Evolutionary conservation across 2,888 invertebrate genomes (phyloP).

Genomic region (Dioctria linearis): DNA sequence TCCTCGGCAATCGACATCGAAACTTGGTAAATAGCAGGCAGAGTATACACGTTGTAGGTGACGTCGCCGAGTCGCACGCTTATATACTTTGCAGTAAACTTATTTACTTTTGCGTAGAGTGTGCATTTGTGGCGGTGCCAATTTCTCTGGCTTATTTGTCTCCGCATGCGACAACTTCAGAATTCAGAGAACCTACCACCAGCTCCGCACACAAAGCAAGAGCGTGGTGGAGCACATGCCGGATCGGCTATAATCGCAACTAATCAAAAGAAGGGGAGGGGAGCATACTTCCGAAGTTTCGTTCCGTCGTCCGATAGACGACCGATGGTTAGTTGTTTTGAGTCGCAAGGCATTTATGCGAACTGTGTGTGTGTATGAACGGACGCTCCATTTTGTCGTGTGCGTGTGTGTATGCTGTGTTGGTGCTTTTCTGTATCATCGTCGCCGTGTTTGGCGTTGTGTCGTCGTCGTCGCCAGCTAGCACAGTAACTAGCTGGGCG

Average conservation of each 20-base stretch:
- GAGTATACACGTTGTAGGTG: background rate
- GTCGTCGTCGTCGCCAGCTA: conserved; percentile 8
- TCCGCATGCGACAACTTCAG: conserved; percentile 36
- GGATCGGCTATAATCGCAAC: conserved; percentile 9
- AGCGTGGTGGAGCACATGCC: conserved; percentile 11
- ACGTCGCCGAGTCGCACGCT: background rate
- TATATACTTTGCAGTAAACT: background rate
- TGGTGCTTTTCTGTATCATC: conserved; percentile 47
- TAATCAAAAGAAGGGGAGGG: background rate
- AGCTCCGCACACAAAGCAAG: conserved; percentile 27
- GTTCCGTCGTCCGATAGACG: background rate
- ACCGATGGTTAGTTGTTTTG: conserved; percentile 9
- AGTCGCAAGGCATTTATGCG: conserved; percentile 4
- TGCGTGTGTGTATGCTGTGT: conserved; percentile 37
- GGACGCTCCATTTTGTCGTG: conserved; percentile 21
- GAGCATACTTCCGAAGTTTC: background rate
- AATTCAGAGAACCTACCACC: background rate
- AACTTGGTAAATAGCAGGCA: conserved; percentile 1
- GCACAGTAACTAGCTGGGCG: conserved; percentile 49
- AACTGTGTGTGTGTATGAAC: conserved; percentile 22
- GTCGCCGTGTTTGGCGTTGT: background rate
- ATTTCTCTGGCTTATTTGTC: conserved; percentile 41
- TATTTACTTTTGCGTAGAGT: conserved; percentile 19
- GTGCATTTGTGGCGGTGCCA: conserved; percentile 27
- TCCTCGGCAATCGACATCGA: background rate